Conservation (phyloP, 2,113 vertebrate species). For the Rutilus rutilus region DNA sequence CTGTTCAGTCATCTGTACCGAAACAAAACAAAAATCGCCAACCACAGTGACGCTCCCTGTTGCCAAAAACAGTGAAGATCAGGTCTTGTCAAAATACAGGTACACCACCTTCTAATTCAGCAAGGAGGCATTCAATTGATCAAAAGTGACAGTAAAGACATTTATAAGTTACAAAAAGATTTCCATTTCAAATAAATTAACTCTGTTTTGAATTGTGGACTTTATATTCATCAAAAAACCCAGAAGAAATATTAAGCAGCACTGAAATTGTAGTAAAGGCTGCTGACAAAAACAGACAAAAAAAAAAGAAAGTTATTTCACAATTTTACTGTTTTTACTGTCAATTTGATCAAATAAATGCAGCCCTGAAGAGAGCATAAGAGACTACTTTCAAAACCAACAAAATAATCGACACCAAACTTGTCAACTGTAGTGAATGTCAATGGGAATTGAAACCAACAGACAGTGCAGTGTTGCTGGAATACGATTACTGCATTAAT, state of each 20-base stretch:
- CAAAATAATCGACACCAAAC: background rate
- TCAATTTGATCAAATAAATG: background rate
- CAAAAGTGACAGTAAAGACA: no score
- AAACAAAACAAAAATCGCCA: slow-evolving; percentile 9
- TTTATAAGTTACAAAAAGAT: background rate
- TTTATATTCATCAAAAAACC: background rate
- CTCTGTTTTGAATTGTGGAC: background rate
- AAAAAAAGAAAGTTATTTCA: no score
- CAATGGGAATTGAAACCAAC: background rate
- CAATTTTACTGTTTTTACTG: background rate
- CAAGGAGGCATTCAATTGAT: background rate
- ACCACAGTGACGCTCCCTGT: background rate
- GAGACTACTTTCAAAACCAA: background rate
- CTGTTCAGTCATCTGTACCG: slow-evolving; percentile 5
- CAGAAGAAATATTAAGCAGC: no score
- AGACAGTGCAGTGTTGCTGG: no score
- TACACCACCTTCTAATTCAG: background rate
- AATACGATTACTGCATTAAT: background rate
- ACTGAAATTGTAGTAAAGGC: background rate
- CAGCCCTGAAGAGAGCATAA: background rate
- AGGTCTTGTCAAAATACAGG: slow-evolving; percentile 9
- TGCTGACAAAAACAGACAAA: background rate
- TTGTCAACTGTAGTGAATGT: background rate
- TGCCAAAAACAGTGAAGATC: slow-evolving; percentile 1
- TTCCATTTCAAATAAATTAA: background rate